Base-by-base conservation (phyloP, 1,140 invertebrate species). In the Prorops nasuta region DNA sequence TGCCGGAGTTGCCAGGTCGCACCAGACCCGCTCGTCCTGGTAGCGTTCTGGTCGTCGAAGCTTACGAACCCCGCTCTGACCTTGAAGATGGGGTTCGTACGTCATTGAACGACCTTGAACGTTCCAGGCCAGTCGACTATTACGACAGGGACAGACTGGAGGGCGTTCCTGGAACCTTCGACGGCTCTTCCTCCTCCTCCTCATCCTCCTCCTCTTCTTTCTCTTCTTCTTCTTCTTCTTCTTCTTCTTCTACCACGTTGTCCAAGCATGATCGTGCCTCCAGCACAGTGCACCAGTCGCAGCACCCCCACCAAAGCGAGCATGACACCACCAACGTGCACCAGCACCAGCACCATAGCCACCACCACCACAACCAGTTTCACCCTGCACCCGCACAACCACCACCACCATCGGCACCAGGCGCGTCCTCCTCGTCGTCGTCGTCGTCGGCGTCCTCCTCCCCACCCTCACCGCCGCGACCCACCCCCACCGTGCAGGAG, bases 251-350 rank as follows among this genome's bases (percentile, higher is more conserved):
- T 44, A 56, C 51, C 44, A 55, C 66, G 39, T 64, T 66, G 20
- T 66, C 68, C 61, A 69, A 73, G 74, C 72, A 74, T 75, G 74
- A 73, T 51, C 64, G 59, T 58, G 57, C 54, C 59, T 71, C 67
- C 63, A 64, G 59, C 67, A 69, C 69, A 54, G 66, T 64, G 58
- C 63, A 71, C 63, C 63, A 60, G 59, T 62, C 64, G 64, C 58
- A 55, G 64, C 58, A 72, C 65, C 53, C 63, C 50, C 62, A 49
- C 58, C 34, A 66, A 66, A 66, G 60, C 51, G 59, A 64, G 68
- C 69, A 74, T 72, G 71, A 64, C 28, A 63, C 60, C 65, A 63
- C 60, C 65, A 64, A 28, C 66, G 69, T 51, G 58, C 60, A 71
- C 56, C 58, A 42, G 49, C 69, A 66, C 60, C 64, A 64, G 38